Evolutionary conservation across 2,888 invertebrate genomes (phyloP), one percentile per base, ranked within the genome.

Genomic region (Diploptera punctata): DNA sequence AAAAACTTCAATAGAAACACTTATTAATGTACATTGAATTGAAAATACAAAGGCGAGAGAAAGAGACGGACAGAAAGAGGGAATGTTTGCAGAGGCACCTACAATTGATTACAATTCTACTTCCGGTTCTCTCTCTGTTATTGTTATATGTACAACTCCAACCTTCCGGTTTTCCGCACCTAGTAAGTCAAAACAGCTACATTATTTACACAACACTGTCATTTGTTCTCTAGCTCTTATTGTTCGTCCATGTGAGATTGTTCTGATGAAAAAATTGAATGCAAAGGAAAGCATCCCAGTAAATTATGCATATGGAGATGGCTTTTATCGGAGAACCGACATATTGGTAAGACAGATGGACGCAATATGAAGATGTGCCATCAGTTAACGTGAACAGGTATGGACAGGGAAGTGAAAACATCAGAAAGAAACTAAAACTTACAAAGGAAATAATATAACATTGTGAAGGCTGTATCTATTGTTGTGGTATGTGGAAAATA

Each of bases 141-240:
- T 52, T 52, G 52, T 52, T 24, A 52, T 52, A 52, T 52, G 65
- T 21, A 65, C 21, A 38, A 44, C 65, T 19, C 65, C 21, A 10
- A 7, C 9, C 18, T 62, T 65, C 65, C 65, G 65, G 65, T n/a
- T 65, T 65, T 65, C 65, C 65, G 65, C 31, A 38, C 21, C 18
- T 21, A 65, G 24, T 65, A 65, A 65, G 65, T 65, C 65, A 65
- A 65, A 65, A 65, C 38, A 19, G 21, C 43, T 16, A 26, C 65
- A 19, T 62, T 62, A 62, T 62, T 62, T 62, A 62, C 62, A 38
- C 9, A 52, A 24, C 24, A 10, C 24, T 9, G 52, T 52, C 24
- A 52, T 52, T 52, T 52, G 24, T 52, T 52, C 24, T 24, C 24
- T 13, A 21, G 21, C 24, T 21, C 52, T 24, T 19, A 5, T 10